phyloP scores from a whole-genome alignment of 2,113 vertebrate species.

The Rhinoderma darwinii region DNA sequence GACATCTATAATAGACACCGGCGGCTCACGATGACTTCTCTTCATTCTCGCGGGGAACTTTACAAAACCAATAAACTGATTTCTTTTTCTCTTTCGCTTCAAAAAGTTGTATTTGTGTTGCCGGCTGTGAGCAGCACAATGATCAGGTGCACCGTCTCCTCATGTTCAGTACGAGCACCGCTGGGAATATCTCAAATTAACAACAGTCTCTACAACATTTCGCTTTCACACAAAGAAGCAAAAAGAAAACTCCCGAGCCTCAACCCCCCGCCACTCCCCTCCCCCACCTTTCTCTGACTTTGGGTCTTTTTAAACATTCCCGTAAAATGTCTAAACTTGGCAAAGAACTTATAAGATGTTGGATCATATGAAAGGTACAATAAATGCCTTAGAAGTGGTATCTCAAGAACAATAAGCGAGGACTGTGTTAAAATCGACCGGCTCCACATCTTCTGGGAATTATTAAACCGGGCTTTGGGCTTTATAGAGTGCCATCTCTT shows the following conservation, averaged over 20 bases:
- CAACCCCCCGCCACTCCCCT: background rate
- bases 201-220: background rate
- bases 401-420: background rate
- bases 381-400: background rate
- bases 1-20: background rate
- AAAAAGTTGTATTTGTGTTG: background rate
- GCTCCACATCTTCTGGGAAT: background rate
- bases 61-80: constrained; percentile 19
- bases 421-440: background rate
- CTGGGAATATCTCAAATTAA: constrained; percentile 23
- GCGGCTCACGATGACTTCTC: background rate
- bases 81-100: background rate
- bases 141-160: background rate
- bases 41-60: background rate
- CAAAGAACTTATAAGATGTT: constrained; percentile 3
- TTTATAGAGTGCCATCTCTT: background rate
- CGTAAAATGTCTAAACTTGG: constrained; percentile 7
- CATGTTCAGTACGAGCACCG: background rate
- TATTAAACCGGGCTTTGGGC: background rate
- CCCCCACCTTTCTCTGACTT: background rate
- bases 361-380: background rate
- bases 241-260: background rate
- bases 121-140: constrained; percentile 13
- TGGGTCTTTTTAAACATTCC: background rate
- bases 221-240: background rate